Evolutionary conservation across 2,888 invertebrate genomes (phyloP).

Genomic region (Drosophila diplacantha): DNA sequence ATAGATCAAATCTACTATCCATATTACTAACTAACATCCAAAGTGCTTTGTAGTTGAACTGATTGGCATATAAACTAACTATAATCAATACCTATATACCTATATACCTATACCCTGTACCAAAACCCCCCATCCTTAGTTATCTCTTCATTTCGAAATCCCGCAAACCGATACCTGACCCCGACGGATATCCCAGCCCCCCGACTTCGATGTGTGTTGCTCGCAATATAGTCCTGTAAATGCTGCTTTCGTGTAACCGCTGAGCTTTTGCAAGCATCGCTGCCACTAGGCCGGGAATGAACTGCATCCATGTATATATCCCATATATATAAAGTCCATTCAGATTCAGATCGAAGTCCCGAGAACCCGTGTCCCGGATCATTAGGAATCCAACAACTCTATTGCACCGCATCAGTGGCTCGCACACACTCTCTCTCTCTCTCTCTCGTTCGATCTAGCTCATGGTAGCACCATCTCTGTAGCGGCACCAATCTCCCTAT

Average conservation of each 20-base stretch:
- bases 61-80: conserved; percentile 54
- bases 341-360: conserved; percentile 3
- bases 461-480: conserved; percentile 33
- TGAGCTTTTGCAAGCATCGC: conserved; percentile 15
- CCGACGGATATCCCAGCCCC: background rate
- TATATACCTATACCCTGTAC: background rate
- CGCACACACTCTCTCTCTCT: conserved; percentile 4
- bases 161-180: background rate
- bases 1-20: conserved; percentile 31
- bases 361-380: conserved; percentile 5
- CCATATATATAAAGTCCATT: conserved; percentile 1
- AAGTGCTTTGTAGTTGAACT: conserved; percentile 63
- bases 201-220: conserved; percentile 15
- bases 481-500: conserved; percentile 14
- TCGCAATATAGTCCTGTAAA: conserved; percentile 14
- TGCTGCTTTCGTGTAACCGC: conserved; percentile 34
- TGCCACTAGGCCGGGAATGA: conserved; percentile 10
- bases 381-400: conserved; percentile 16
- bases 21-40: conserved; percentile 32
- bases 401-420: conserved; percentile 26
- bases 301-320: conserved; percentile 23
- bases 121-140: background rate
- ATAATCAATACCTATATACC: conserved; percentile 18
- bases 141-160: conserved; percentile 16
- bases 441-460: conserved; percentile 20